Evolutionary conservation across 2,888 invertebrate species (phyloP), one percentile per base, ranked within the genome.

Genomic region (Andrena camellia): DNA sequence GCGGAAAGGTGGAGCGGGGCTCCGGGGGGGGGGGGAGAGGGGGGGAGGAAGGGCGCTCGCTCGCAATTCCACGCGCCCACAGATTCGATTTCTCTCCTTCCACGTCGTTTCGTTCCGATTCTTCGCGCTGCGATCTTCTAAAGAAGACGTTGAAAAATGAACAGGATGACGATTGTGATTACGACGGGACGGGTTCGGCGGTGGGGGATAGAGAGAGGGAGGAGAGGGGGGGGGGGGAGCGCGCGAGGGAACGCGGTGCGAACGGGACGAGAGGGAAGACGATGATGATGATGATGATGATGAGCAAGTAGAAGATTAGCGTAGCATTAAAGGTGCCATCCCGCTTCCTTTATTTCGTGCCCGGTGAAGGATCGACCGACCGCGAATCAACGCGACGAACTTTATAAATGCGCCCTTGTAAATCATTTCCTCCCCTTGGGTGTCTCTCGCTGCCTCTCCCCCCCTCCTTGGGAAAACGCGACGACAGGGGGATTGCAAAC

Each of bases 81-180:
- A 82, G 85, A 87, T 88, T 87, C 79, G 78, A 88, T 81, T 83
- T 81, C 84, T 81, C 84, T 76, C 83, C 81, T 50, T 54, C 71
- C 72, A 48, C 42, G 70, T 71, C 78, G 76, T 76, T 80, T 78
- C 76, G 86, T 86, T 83, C 83, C 84, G 83, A 89, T 88, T 89
- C 86, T 81, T 86, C 85, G 80, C 83, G 86, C 80, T 71, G 78
- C 81, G 84, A 82, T 42, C 86, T 84, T 83, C 89, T 88, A 89
- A 89, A 89, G 89, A 89, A 90, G 90, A 90, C 89, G 86, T 89
- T 89, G 89, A 89, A 89, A 89, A 89, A 88, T 88, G 88, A 89
- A 83, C 84, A 81, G 85, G 86, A 88, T 89, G 89, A 89, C 89
- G 88, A 89, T 89, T 88, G 89, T 85, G 89, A 89, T 89, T 89